Evolutionary conservation across 92 coral and sea anemone genomes (phyloP).

Genomic region (Heteractis magnifica): DNA sequence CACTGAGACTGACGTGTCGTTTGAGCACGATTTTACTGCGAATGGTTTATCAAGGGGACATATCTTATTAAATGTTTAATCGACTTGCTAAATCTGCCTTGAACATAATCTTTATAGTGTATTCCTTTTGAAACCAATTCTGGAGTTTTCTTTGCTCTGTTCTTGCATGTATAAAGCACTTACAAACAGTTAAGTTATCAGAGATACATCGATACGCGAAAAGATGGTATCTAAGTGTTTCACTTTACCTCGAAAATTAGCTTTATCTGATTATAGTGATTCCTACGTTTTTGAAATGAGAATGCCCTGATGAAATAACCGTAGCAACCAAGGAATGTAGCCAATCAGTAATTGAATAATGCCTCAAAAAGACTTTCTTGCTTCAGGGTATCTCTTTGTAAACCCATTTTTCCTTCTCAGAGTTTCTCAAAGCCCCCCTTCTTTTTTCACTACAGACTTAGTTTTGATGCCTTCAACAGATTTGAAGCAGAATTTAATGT

Average conservation of each 20-base stretch:
- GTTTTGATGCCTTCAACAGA: not conserved
- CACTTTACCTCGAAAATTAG: not conserved
- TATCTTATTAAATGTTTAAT: not conserved
- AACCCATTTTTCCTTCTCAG: not conserved
- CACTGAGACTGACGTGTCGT: slow-evolving; percentile 1
- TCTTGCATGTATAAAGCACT: too few relatives aligned
- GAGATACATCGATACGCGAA: too few relatives aligned
- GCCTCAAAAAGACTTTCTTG: not conserved
- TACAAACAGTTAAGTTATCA: too few relatives aligned
- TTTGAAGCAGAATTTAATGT: not conserved
- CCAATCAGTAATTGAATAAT: not conserved
- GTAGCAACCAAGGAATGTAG: not conserved
- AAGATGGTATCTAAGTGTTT: too few relatives aligned
- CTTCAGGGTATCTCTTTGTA: not conserved
- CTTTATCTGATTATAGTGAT: not conserved
- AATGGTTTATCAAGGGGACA: not conserved
- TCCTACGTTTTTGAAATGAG: not conserved
- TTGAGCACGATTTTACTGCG: not conserved
- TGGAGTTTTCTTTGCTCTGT: not conserved
- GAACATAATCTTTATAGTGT: not conserved
- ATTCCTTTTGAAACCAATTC: not conserved
- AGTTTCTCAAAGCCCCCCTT: too few relatives aligned
- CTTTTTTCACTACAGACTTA: not conserved
- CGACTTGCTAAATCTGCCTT: not conserved
- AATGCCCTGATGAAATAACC: not conserved